Evolutionary conservation across 2,797 vertebrate species (phyloP).

Genomic region (Bovichtus variegatus): DNA sequence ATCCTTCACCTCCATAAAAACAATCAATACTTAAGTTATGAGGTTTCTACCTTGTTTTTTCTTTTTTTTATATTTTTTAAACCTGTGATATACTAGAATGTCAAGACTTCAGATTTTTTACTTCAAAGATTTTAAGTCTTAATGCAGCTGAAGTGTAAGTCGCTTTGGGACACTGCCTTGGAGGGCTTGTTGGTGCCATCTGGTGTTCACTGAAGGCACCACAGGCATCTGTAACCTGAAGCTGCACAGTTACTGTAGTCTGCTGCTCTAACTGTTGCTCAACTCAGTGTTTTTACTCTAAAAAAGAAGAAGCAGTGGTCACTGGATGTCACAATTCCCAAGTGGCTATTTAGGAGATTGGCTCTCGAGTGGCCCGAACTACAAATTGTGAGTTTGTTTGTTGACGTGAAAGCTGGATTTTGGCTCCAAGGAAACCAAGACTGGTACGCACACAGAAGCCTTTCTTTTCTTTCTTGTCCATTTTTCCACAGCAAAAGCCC

Average conservation of each 20-base stretch:
- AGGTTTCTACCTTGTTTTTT: neutral
- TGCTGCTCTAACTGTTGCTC: neutral
- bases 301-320: neutral
- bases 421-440: conserved; percentile 11
- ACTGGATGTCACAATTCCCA: neutral
- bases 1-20: neutral
- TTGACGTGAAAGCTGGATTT: conserved; percentile 33
- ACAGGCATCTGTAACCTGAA: neutral
- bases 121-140: no score
- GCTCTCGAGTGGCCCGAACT: conserved; percentile 4
- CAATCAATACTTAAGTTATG: neutral
- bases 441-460: neutral
- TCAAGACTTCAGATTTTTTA: neutral
- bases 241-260: neutral
- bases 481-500: conserved; percentile 29
- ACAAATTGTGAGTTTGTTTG: conserved; percentile 26
- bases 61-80: no score
- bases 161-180: neutral
- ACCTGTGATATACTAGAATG: neutral
- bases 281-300: neutral
- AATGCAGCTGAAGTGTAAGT: neutral
- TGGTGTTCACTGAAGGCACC: conserved; percentile 44
- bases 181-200: conserved; percentile 55
- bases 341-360: neutral
- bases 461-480: neutral